Evolutionary conservation across 2,888 invertebrate genomes (phyloP).

Genomic region (Amphipoea oculea): DNA sequence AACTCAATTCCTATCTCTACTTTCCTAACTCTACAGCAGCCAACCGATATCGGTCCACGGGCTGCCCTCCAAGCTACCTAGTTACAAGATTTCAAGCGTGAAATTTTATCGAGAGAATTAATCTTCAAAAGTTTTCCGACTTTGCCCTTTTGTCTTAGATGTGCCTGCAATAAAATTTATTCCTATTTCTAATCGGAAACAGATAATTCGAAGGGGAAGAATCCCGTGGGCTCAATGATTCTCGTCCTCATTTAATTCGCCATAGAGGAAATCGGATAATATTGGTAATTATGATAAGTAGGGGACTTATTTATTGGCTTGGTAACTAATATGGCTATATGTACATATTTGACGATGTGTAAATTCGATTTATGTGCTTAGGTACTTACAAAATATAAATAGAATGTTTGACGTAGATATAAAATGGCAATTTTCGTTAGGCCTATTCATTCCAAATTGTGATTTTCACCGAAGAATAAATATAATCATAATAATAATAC

Average conservation of each 20-base stretch:
- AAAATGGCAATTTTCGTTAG: neutral
- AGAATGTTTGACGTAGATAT: neutral
- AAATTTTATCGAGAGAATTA: constrained; percentile 90
- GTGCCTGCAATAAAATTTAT: constrained; percentile 85
- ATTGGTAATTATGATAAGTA: constrained; percentile 67
- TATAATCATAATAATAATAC: neutral
- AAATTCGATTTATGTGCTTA: neutral
- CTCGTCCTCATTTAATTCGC: constrained; percentile 68
- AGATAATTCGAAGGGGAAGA: constrained; percentile 79
- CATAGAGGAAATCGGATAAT: constrained; percentile 70
- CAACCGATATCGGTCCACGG: constrained; percentile 78
- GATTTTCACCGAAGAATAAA: neutral
- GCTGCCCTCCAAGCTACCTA: constrained; percentile 78
- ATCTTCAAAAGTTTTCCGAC: constrained; percentile 85
- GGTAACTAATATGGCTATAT: constrained; percentile 27
- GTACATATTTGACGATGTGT: constrained; percentile 22
- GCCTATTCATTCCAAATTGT: neutral
- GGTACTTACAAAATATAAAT: neutral
- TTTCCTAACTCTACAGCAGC: constrained; percentile 69
- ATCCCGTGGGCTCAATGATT: constrained; percentile 75
- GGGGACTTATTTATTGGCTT: constrained; percentile 58
- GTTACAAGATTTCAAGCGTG: constrained; percentile 84
- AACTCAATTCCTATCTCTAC: constrained; percentile 61
- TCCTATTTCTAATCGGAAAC: constrained; percentile 82
- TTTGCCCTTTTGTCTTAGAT: constrained; percentile 85